Conservation (phyloP, 2,888 invertebrate genomes). For the Drosophila kambysellisi region DNA sequence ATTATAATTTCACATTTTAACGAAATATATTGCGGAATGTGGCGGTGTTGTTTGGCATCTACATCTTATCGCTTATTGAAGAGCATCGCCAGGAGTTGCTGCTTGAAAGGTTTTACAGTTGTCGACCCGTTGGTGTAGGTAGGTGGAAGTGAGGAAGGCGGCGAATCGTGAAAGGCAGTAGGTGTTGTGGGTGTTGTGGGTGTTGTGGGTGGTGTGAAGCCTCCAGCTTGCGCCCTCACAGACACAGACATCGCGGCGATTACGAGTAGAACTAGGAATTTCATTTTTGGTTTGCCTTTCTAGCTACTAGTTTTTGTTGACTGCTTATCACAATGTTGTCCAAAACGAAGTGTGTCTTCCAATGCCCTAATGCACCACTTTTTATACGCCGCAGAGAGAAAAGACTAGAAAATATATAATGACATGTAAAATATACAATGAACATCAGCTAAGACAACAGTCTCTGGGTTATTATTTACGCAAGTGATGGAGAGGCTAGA, state of each 20-base stretch:
- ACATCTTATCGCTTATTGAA: slow-evolving; percentile 66
- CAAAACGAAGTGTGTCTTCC: slow-evolving; percentile 54
- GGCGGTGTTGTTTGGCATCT: background rate
- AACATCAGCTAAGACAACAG: slow-evolving; percentile 37
- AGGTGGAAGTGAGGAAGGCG: no score
- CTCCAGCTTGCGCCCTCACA: slow-evolving; percentile 7
- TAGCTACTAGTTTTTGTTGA: slow-evolving; percentile 15
- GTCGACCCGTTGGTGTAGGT: background rate
- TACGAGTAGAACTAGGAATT: slow-evolving; percentile 51
- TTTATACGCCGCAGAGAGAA: slow-evolving; percentile 47
- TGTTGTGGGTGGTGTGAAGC: no score
- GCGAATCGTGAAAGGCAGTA: no score
- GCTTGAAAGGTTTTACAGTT: slow-evolving; percentile 62
- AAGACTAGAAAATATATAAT: no score
- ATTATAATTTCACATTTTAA: slow-evolving; percentile 65
- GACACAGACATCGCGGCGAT: slow-evolving; percentile 22
- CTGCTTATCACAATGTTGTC: slow-evolving; percentile 36
- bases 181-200: no score
- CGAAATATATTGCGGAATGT: slow-evolving; percentile 22
- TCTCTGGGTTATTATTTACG: slow-evolving; percentile 42
- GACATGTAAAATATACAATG: background rate
- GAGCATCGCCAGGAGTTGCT: slow-evolving; percentile 62
- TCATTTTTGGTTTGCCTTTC: slow-evolving; percentile 47
- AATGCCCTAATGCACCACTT: slow-evolving; percentile 21
- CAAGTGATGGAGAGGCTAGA: slow-evolving; percentile 42